Base-by-base conservation (phyloP, 1,140 invertebrate genomes). In the Cherax quadricarinatus region DNA sequence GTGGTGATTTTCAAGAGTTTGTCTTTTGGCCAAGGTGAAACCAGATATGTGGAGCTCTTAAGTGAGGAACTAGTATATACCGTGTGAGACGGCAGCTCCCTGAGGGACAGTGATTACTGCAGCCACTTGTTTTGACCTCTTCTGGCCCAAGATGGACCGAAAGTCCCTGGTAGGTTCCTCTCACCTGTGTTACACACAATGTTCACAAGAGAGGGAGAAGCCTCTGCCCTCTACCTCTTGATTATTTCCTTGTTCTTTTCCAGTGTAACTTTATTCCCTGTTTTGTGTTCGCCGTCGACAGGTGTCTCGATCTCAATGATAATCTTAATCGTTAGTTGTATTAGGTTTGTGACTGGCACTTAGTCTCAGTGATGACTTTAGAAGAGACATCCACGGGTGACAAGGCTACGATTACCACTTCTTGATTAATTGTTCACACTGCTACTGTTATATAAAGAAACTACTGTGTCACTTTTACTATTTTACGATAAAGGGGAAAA, bases 81-180 rank as follows among this genome's bases (percentile, higher is more conserved):
- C 86, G 70, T 75, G 86, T 88, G 86, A 79, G 86, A 75, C 86
- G 86, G 86, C 73, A 73, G 86, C 79, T 83, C 80, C 88, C 80
- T 73, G 80, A 89, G 88, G 88, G 81, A 89, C 89, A 86, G 12
- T 80, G n/a, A 81, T 86, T 62, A 79, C 82, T 79, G 41, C 89
- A 86, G 82, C 62, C 88, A 70, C 88, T 83, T 83, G 60, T 82
- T 78, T 86, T 66, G 79, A 75, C 70, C 75, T 80, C 83, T 70
- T 86, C 73, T 60, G 24, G 75, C 53, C 73, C 89, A 86, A 86
- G 82, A 91, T 91, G 89, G 89, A 91, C 60, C 82, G 89, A 53
- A 91, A 91, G 89, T 80, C 89, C 83, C 89, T 91, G 89, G 89
- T 91, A 91, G 89, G 89, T 91, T 86, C 51, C n/a, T 82, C 24